These are phyloP conservation scores for Dicentrarchus labrax DNA, from an alignment of 2,113 vertebrate genomes.

Conservation along the genomic window DNA sequence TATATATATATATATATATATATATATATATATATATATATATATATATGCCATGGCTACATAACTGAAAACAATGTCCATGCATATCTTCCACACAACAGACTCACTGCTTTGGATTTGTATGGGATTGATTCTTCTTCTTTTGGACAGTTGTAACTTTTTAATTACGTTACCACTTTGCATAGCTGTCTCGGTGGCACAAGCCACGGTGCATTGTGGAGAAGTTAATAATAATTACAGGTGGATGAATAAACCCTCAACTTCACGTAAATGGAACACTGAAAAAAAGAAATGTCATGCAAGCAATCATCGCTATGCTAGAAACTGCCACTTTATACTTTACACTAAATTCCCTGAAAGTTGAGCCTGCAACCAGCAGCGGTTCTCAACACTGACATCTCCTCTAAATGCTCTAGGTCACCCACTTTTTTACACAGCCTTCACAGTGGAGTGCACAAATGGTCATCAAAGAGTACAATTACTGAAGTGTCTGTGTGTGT, in stretches of 20 bases:
- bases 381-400: slow-evolving; percentile 26
- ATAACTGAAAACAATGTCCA: not conserved
- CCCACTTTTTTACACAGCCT: slow-evolving; percentile 58
- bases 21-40: too few species aligned
- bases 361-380: slow-evolving; percentile 33
- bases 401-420: slow-evolving; percentile 34
- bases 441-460: slow-evolving; percentile 66
- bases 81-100: not conserved
- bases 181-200: not conserved
- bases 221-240: slow-evolving; percentile 14
- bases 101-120: not conserved
- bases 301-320: slow-evolving; percentile 22
- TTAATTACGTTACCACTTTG: slow-evolving; percentile 12
- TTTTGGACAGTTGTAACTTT: slow-evolving; percentile 4
- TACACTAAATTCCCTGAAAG: slow-evolving; percentile 6
- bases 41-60: not conserved
- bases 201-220: not conserved
- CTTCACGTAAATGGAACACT: not conserved
- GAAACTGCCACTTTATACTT: slow-evolving; percentile 24
- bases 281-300: slow-evolving; percentile 2
- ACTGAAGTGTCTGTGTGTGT: slow-evolving; percentile 13
- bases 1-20: too few species aligned
- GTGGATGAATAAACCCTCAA: slow-evolving; percentile 12
- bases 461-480: slow-evolving; percentile 66
- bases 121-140: not conserved